phyloP scores from a whole-genome alignment of 2,888 invertebrate genomes.

The Sympetrum striolatum region DNA sequence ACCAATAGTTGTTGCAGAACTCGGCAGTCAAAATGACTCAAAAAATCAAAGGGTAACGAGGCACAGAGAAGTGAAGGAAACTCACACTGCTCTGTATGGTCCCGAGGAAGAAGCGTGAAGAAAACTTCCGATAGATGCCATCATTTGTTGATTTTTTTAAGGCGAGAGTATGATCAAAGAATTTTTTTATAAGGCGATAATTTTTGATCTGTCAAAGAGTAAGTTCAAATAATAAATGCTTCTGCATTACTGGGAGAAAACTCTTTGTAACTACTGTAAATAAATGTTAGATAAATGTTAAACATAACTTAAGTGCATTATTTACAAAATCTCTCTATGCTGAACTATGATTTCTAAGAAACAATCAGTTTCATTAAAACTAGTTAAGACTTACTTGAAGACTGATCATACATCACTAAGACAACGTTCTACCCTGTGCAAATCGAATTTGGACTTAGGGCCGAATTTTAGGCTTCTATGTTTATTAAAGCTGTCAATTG shows the following conservation, averaged over 20 bases:
- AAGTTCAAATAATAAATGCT: neutral
- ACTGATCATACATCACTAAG: no score
- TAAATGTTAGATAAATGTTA: neutral
- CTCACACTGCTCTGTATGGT: slow-evolving; percentile 4
- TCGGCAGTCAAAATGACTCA: neutral
- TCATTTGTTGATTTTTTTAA: neutral
- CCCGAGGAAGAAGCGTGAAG: neutral
- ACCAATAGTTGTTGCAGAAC: neutral
- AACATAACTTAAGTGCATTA: neutral
- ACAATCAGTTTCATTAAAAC: no score
- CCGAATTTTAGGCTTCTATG: no score
- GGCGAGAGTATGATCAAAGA: neutral
- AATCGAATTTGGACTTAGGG: no score
- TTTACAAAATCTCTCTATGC: no score
- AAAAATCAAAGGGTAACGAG: neutral
- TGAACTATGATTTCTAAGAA: no score
- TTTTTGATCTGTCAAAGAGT: neutral
- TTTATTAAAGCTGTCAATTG: no score
- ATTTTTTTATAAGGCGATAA: neutral
- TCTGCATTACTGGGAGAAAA: neutral
- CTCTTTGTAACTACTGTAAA: neutral
- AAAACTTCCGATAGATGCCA: neutral
- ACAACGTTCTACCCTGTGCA: no score
- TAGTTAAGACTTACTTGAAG: no score
- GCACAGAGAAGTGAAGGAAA: slow-evolving; percentile 13